These are phyloP conservation scores for Vireo altiloquus DNA, from an alignment of 2,113 vertebrate genomes.

Conservation along the genomic window DNA sequence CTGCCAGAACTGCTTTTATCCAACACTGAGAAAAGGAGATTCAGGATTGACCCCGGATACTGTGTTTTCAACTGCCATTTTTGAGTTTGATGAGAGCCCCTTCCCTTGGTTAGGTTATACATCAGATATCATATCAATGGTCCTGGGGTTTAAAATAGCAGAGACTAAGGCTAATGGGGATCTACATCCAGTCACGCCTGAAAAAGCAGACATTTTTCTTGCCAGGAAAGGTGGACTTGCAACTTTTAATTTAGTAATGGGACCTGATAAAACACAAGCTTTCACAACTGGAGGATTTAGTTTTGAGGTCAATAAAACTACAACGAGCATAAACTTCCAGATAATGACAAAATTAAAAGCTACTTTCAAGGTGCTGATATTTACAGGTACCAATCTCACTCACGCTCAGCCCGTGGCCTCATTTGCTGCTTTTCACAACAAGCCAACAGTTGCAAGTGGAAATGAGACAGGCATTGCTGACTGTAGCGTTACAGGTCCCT, in stretches of 20 bases:
- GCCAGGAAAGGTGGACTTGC: conserved; percentile 5
- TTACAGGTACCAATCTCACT: neutral
- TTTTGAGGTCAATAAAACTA: conserved; percentile 26
- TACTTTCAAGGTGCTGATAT: conserved; percentile 47
- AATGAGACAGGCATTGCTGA: neutral
- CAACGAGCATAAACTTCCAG: conserved; percentile 58
- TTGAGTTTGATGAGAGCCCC: conserved; percentile 65
- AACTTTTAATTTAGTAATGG: conserved; percentile 40
- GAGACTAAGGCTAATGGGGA: neutral
- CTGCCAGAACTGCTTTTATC: conserved; percentile 53
- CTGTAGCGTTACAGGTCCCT: conserved; percentile 31
- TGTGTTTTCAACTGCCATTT: conserved; percentile 49
- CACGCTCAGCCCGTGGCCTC: neutral
- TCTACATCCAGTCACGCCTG: neutral
- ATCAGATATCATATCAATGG: neutral
- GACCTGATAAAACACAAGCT: neutral
- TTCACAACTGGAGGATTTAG: conserved; percentile 50
- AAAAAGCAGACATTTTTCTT: conserved; percentile 49
- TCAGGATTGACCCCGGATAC: neutral
- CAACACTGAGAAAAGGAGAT: neutral
- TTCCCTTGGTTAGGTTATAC: conserved; percentile 66
- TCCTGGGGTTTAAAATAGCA: conserved; percentile 63
- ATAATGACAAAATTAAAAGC: conserved; percentile 56
- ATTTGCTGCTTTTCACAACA: conserved; percentile 34
- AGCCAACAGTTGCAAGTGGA: neutral